Evolutionary conservation across 2,888 invertebrate species (phyloP), one percentile per base, ranked within the genome.

Genomic region (Aphidoletes aphidimyza): DNA sequence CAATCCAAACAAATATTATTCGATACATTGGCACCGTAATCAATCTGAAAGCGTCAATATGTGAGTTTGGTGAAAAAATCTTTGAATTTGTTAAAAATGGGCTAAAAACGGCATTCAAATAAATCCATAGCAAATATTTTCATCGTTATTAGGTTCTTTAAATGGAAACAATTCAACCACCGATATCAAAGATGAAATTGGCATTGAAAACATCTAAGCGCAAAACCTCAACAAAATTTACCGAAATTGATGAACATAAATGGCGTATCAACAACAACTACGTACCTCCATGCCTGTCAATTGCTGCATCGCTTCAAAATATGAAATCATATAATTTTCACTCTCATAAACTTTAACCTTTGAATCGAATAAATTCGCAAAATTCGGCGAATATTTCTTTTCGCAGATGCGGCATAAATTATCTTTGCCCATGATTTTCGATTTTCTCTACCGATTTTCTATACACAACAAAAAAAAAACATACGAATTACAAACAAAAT

Each of bases 261-360:
- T 69, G 69, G 69, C 69, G 69, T 69, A 69, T 69, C 14, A 69
- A 30, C 30, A 54, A 54, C 42, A 42, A n/a, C 5, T 37, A 81
- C 81, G 39, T 37, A 81, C 81, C 81, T 81, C 81, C 22, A 81
- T 81, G 81, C 81, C 81, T 81, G 81, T 81, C 39, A 81, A 81
- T 81, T 81, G 36, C 39, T 81, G 37, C 81, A 81, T 81, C n/a
- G 81, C 81, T 37, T 81, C 81, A 81, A 37, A 37, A 22, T 37
- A 81, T 37, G 39, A 81, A 81, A 81, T 11, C 39, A 22, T n/a
- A 11, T 81, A n/a, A 22, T 81, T 81, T 19, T 39, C 37, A 81
- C 26, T 39, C 8, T 37, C 81, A 39, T 36, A 37, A 0, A 81
- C 39, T 30, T 69, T 69, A 30, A 69, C 69, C 1, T 39, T 37